Base-by-base conservation (phyloP, 2,797 vertebrate species). In the Leuciscus waleckii region DNA sequence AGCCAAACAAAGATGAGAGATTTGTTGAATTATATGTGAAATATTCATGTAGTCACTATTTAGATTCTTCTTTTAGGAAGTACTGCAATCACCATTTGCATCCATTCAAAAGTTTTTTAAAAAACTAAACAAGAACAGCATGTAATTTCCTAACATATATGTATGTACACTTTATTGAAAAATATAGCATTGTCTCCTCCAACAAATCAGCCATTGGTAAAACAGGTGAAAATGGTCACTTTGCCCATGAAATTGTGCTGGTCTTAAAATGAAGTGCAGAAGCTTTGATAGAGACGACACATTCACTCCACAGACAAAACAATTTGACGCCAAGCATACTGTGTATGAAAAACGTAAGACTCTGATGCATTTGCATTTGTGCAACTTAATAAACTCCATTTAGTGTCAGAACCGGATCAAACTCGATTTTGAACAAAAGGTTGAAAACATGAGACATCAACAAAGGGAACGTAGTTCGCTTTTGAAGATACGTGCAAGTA, bases 1-100 rank as follows among this genome's bases (percentile, higher is more conserved):
- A 76, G 82, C 39, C 74, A 74, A 76, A 70, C 78, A 61, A 26
- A 67, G 19, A 67, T 51, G 29, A 23, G 10, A 43, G 2, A 79
- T 74, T 74, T 32, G 71, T 83, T 71, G 58, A 84, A 51, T 81
- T 86, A 77, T 41, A 77, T 21, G 32, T n/a, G 17, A 78, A 79
- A 67, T 35, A 68, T 78, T 61, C 61, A 39, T 35, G 74, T 79
- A 54, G 71, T 35, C 58, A 81, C 80, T 81, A 85, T 29, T 81
- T 70, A 65, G 61, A 54, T 17, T 32, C 56, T 65, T 65, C 29
- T 32, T 65, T 17, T 65, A 29, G 63, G 29, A 65, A 41, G 23
- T 17, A 41, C 5, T 78, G n/a, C 37, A 61, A 29, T 32, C 4
- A 61, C 23, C 56, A 81, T 69, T 81, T 56, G 32, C 49, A 75